phyloP scores from a whole-genome alignment of 2,888 invertebrate species.

The Steinernema hermaphroditum region DNA sequence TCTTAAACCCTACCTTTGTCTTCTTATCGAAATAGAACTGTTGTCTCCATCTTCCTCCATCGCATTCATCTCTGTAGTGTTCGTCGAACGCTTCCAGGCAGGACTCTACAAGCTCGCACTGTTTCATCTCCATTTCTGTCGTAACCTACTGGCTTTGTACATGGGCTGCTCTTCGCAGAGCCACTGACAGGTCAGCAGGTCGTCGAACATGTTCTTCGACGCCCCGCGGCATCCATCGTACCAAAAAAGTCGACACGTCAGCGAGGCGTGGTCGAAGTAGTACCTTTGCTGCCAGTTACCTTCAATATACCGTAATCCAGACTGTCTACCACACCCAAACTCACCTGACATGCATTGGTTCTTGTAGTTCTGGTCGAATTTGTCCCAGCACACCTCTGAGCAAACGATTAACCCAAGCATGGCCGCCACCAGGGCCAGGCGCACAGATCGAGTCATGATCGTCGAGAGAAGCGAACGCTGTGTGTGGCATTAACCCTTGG shows the following conservation, averaged over 20 bases:
- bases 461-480: neutral
- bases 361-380: constrained; percentile 61
- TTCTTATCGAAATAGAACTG: constrained; percentile 61
- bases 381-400: constrained; percentile 65
- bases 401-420: constrained; percentile 14
- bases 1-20: constrained; percentile 48
- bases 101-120: constrained; percentile 31
- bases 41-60: constrained; percentile 63
- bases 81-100: constrained; percentile 64
- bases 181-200: constrained; percentile 64
- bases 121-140: too few species aligned
- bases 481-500: neutral
- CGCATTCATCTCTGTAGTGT: constrained; percentile 61
- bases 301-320: constrained; percentile 36
- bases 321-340: constrained; percentile 24
- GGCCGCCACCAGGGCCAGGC: neutral
- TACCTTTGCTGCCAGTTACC: constrained; percentile 64
- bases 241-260: constrained; percentile 53
- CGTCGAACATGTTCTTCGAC: constrained; percentile 63
- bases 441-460: neutral
- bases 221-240: constrained; percentile 57
- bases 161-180: constrained; percentile 62
- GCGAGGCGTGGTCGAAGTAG: constrained; percentile 62
- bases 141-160: constrained; percentile 54
- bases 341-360: constrained; percentile 62